Conservation (phyloP, 2,888 invertebrate species). For the Julus scanicus region DNA sequence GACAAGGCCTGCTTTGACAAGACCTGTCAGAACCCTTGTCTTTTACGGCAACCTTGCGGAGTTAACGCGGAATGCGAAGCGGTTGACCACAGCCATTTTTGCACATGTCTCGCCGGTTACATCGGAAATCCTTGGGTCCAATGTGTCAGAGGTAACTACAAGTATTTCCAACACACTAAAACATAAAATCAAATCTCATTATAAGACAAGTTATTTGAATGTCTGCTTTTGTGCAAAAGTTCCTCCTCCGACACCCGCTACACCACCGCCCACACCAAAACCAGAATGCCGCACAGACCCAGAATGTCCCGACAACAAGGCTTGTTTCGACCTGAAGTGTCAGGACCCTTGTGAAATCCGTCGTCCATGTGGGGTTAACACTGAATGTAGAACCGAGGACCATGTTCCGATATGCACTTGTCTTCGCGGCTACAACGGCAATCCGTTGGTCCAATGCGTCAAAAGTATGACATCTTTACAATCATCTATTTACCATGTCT, state of each 20-base stretch:
- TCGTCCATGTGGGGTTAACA: conserved; percentile 60
- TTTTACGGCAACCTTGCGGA: conserved; percentile 75
- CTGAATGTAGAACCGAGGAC: conserved; percentile 60
- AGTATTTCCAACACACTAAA: conserved; percentile 70
- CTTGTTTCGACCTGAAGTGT: conserved; percentile 57
- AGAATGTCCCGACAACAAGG: conserved; percentile 56
- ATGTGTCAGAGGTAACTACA: conserved; percentile 56
- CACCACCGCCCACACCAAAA: conserved; percentile 53
- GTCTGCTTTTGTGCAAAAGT: background rate
- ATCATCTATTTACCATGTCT: background rate
- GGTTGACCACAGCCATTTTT: conserved; percentile 79
- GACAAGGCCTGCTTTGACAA: conserved; percentile 82
- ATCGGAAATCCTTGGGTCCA: conserved; percentile 79
- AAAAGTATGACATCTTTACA: conserved; percentile 46
- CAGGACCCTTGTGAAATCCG: conserved; percentile 56
- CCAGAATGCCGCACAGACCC: conserved; percentile 56
- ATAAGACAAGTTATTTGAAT: conserved; percentile 78
- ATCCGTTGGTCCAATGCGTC: conserved; percentile 61
- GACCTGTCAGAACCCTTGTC: conserved; percentile 80
- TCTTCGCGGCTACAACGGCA: conserved; percentile 60
- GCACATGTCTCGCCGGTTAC: conserved; percentile 83
- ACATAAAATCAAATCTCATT: too few relatives aligned
- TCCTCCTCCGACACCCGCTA: conserved; percentile 34
- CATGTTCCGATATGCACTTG: conserved; percentile 62
- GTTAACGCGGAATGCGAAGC: conserved; percentile 82